These are phyloP conservation scores for Gerris lacustris DNA, from an alignment of 2,888 invertebrate genomes.

Conservation along the genomic window DNA sequence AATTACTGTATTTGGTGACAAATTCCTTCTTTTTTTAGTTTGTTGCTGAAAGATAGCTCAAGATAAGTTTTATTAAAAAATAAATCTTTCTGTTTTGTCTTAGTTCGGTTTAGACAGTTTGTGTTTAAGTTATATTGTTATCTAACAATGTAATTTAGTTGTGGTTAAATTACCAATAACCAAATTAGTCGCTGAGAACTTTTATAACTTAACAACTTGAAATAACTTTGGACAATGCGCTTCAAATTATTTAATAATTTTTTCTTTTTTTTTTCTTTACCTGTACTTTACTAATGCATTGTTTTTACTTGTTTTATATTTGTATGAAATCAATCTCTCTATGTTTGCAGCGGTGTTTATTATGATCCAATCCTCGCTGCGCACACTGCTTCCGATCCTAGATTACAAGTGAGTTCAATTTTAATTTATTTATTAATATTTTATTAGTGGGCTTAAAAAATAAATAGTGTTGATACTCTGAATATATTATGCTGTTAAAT, in stretches of 20 bases:
- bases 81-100: too few species aligned
- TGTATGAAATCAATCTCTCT: not conserved
- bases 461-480: conserved; percentile 11
- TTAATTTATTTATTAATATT: conserved; percentile 6
- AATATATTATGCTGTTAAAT: not conserved
- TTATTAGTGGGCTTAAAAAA: not conserved
- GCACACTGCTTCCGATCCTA: conserved; percentile 54
- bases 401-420: conserved; percentile 64
- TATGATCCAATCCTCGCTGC: conserved; percentile 93
- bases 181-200: too few species aligned
- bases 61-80: too few species aligned
- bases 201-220: too few species aligned
- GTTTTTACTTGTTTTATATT: not conserved
- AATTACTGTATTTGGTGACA: too few species aligned
- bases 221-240: too few species aligned
- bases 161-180: too few species aligned
- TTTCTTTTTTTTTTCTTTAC: not conserved
- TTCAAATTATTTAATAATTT: not conserved
- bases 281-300: not conserved
- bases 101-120: too few species aligned
- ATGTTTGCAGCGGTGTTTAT: conserved; percentile 60
- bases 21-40: too few species aligned
- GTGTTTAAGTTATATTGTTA: too few species aligned
- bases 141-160: too few species aligned
- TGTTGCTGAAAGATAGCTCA: too few species aligned